These are phyloP conservation scores for Triplophysa bombifrons DNA, from an alignment of 2,797 vertebrate species.

Conservation along the genomic window DNA sequence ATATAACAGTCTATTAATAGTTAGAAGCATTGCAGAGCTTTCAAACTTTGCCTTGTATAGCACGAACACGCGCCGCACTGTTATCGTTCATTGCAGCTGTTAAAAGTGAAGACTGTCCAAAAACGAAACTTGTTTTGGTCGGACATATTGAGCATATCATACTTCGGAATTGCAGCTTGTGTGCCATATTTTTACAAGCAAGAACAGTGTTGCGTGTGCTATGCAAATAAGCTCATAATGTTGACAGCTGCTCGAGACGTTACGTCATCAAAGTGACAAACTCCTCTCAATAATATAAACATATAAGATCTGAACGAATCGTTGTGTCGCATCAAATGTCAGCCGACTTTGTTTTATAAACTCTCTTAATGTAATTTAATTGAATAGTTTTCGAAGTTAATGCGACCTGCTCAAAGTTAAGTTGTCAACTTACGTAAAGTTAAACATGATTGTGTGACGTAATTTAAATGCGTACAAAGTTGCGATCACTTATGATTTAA, in stretches of 20 bases:
- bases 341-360: not conserved
- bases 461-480: too few relatives aligned
- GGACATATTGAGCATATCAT: not conserved
- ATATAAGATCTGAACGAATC: not conserved
- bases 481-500: too few relatives aligned
- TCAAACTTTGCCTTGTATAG: slow-evolving; percentile 29
- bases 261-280: slow-evolving; percentile 35
- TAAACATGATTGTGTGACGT: not conserved
- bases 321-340: not conserved
- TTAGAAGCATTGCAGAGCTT: slow-evolving; percentile 3
- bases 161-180: not conserved
- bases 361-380: not conserved
- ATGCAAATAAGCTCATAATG: not conserved
- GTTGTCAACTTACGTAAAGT: not conserved
- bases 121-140: slow-evolving; percentile 18
- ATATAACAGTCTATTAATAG: slow-evolving; percentile 27
- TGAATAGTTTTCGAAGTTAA: too few relatives aligned
- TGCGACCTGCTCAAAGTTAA: not conserved
- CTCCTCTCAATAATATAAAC: not conserved
- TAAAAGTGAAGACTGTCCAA: slow-evolving; percentile 18
- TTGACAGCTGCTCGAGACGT: slow-evolving; percentile 13
- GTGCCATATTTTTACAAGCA: slow-evolving; percentile 2
- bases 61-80: slow-evolving; percentile 14
- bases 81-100: slow-evolving; percentile 45
- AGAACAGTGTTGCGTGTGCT: not conserved